Evolutionary conservation across 2,797 vertebrate genomes (phyloP), one percentile per base, ranked within the genome.

Genomic region (Intellagama lesueurii): DNA sequence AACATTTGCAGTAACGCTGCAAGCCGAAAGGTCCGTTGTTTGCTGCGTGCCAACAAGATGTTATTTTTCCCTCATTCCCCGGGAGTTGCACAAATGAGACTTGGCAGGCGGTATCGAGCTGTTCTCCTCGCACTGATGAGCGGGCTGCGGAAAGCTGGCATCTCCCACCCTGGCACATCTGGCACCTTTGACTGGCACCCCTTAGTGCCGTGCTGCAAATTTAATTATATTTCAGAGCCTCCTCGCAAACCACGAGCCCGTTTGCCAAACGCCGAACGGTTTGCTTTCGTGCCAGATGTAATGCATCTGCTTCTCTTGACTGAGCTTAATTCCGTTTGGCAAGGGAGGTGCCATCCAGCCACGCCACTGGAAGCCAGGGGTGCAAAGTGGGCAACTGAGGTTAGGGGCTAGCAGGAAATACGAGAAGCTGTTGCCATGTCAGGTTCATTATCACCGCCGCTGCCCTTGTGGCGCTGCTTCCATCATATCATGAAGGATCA

Each of bases 171-270:
- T 96, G 86, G 88, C 79, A 94, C 91, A 95, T 95, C 95, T 96
- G 91, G 87, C 88, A 91, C 93, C 76, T 93, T 85, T 95, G 93
- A 95, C 92, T 93, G 93, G 86, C 91, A 93, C 90, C 94, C 91
- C 84, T 44, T 95, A 93, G 93, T 92, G 92, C 16, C 0, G 86
- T 72, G 86, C 94, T 96, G 88, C 90, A 95, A 95, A 96, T 92
- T 95, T 95, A 95, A 97, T 96, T 96, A 92, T 91, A 94, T 95
- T 90, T 91, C 92, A 93, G 86, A 94, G 90, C 83, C 89, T 95
- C 93, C 81, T 93, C 87, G 91, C 92, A 95, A 96, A 96, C 96
- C 96, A 93, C 92, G 94, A 92, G 90, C 89, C 80, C 82, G 87
- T 87, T 92, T 93, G 94, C 91, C 93, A 96, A 95, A 92, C 0